Evolutionary conservation across 1,140 invertebrate genomes (phyloP), one percentile per base, ranked within the genome.

Genomic region (Panagrolaimus sp.): DNA sequence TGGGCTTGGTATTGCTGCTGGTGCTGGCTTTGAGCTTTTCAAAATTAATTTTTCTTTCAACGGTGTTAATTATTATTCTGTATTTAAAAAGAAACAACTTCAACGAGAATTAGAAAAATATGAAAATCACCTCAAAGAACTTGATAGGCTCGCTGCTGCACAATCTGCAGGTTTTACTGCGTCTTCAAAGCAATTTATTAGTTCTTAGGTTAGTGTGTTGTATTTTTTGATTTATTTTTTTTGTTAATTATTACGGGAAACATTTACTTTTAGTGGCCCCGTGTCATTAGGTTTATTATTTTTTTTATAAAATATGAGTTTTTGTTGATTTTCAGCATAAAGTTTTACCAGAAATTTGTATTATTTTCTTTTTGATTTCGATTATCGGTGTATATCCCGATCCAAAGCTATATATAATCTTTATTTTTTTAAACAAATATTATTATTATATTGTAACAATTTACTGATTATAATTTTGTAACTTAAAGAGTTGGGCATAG

Each of bases 1-100:
- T 65, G 31, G 44, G 5, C 9, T 76, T 64, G 77, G 76, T 31
- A 45, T 78, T 42, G 63, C 70, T 20, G 67, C 27, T 51, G 80
- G 80, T n/a, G 77, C 76, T 25, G 68, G 68, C 31, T 80, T 82
- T 44, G 81, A 82, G 67, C 66, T 83, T 31, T 75, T 82, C 70
- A 82, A 83, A 67, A 83, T 83, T 63, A 57, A 81, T 48, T 83
- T 82, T 46, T 70, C 74, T 51, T 51, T 76, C 43, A 73, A 71
- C 31, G 77, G 78, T 38, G 68, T 79, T 31, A 65, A 63, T 51
- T 81, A 79, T 68, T 81, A 81, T 66, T 70, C 63, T 46, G 71
- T 74, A 5, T 82, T 77, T 61, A 73, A 82, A 51, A 72, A 78
- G 63, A 71, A 72, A 14, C 76, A 82, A 63, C 44, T 81, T 16